These are phyloP conservation scores for Sinocyclocheilus anophthalmus DNA, from an alignment of 2,113 vertebrate species.

Conservation along the genomic window DNA sequence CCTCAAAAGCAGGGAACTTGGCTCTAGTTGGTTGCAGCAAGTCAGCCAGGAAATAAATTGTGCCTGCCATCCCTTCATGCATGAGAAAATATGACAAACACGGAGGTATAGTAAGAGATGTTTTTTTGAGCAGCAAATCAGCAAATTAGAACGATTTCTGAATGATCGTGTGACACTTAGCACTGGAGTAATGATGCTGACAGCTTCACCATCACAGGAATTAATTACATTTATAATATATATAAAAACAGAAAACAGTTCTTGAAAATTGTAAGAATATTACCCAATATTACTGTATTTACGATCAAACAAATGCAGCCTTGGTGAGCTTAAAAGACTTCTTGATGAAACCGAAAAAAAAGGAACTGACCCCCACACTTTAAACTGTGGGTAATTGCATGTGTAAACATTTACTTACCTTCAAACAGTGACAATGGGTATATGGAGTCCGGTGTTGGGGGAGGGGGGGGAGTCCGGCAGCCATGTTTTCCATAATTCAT, in stretches of 20 bases:
- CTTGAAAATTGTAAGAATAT: neutral
- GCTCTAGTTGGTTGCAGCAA: conserved; percentile 86
- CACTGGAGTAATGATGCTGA: too few species aligned
- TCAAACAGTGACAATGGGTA: conserved; percentile 97
- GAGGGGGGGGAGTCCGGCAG: conserved; percentile 92
- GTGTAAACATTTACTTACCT: conserved; percentile 77
- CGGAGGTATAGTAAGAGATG: neutral
- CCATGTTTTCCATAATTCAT: conserved; percentile 94
- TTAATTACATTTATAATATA: too few species aligned
- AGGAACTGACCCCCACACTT: neutral
- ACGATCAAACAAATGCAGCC: neutral
- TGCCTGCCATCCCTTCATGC: conserved; percentile 92
- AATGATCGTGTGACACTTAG: too few species aligned
- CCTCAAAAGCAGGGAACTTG: conserved; percentile 91
- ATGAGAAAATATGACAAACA: conserved; percentile 44
- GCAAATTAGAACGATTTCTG: neutral
- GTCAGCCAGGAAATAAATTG: conserved; percentile 94
- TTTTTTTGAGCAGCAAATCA: too few species aligned
- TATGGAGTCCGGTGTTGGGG: conserved; percentile 92
- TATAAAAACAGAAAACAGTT: neutral
- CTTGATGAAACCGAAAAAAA: neutral
- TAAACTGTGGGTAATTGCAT: neutral
- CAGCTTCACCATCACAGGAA: too few species aligned
- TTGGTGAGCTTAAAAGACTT: neutral
- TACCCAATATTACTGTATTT: neutral